Percentiles rank a stretch among this genome's conserved stretches.
Conservation (phyloP, 1,140 invertebrate genomes). For the Cotesia chilonis region DNA sequence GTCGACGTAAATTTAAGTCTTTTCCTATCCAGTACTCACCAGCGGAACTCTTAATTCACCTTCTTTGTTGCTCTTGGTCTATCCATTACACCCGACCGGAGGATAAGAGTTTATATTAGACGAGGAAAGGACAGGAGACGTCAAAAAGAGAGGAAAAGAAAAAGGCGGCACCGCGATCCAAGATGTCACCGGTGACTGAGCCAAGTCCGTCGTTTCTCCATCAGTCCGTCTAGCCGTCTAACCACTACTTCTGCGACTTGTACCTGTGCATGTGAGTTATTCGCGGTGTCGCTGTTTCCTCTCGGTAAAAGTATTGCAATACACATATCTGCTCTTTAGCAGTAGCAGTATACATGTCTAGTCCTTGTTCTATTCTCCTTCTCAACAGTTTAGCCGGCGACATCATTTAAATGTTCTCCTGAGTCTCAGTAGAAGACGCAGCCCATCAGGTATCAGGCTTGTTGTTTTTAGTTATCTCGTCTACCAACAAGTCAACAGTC, state of each 20-base stretch:
- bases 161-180: conserved; percentile 37
- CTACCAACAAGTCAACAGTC: conserved; percentile 48
- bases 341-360: conserved; percentile 19
- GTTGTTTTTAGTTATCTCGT: conserved; percentile 61
- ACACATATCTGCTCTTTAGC: too few species aligned
- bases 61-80: conserved; percentile 17
- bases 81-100: conserved; percentile 38
- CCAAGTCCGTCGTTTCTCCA: conserved; percentile 50
- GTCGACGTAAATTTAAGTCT: neutral
- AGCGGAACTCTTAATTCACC: neutral
- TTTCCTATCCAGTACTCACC: neutral
- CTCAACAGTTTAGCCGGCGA: conserved; percentile 52
- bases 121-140: conserved; percentile 20
- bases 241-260: conserved; percentile 38
- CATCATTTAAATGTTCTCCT: conserved; percentile 65
- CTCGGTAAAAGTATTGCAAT: conserved; percentile 10
- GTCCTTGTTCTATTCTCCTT: conserved; percentile 33
- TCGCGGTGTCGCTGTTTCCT: conserved; percentile 38
- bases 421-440: conserved; percentile 37
- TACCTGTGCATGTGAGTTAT: conserved; percentile 54
- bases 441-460: conserved; percentile 34
- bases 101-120: conserved; percentile 26
- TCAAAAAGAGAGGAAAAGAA: conserved; percentile 26
- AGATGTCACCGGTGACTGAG: conserved; percentile 54
- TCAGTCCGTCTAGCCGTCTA: conserved; percentile 51